phyloP scores from a whole-genome alignment of 1,140 invertebrate genomes.

The Tribolium madens region DNA sequence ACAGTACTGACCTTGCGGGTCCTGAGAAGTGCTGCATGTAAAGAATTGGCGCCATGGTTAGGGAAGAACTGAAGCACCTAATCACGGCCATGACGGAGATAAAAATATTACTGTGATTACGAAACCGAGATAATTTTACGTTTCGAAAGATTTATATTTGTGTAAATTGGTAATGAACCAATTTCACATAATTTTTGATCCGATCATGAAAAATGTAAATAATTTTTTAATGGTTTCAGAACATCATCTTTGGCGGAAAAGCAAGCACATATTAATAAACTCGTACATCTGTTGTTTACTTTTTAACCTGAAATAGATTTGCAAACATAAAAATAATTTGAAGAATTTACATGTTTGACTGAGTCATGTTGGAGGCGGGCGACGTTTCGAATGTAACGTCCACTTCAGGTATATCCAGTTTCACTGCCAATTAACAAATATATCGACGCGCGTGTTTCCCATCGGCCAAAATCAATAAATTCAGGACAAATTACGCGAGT shows the following conservation, averaged over 20 bases:
- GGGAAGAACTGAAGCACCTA: background rate
- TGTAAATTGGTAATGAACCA: background rate
- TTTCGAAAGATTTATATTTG: background rate
- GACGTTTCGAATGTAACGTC: background rate
- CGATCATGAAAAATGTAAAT: conserved; percentile 13
- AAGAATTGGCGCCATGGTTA: conserved; percentile 59
- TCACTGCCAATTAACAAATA: conserved; percentile 6
- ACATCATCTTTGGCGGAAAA: background rate
- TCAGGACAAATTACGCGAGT: background rate
- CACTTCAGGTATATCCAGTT: background rate
- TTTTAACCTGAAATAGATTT: conserved; percentile 32
- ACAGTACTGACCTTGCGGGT: conserved; percentile 71
- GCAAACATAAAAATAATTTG: conserved; percentile 35
- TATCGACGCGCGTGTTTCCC: background rate
- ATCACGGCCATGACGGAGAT: background rate
- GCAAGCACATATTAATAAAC: conserved; percentile 8
- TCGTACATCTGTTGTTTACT: conserved; percentile 31
- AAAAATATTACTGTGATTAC: conserved; percentile 1
- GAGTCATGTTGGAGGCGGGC: conserved; percentile 9
- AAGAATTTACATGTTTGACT: conserved; percentile 8
- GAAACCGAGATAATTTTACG: conserved; percentile 13
- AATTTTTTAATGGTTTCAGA: conserved; percentile 9
- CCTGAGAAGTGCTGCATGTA: conserved; percentile 66
- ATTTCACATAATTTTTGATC: background rate
- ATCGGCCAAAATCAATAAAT: conserved; percentile 22